These are phyloP conservation scores for Formica exsecta DNA, from an alignment of 1,140 invertebrate species.

Conservation along the genomic window DNA sequence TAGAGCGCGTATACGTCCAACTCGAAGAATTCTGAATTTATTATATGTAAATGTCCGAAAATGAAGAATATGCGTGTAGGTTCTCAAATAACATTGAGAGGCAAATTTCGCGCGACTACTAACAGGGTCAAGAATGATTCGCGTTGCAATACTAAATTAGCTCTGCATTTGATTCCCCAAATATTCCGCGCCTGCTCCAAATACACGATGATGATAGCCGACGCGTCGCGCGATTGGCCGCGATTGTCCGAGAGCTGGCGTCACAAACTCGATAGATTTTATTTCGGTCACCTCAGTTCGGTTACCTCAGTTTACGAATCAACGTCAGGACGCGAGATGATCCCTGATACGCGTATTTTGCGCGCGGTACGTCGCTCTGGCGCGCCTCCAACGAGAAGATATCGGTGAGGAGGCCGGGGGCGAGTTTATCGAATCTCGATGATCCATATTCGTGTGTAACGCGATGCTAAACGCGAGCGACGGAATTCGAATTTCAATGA, in stretches of 20 bases:
- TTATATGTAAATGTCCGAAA: not conserved
- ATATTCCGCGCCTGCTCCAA: not conserved
- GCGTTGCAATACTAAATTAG: constrained; percentile 23
- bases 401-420: constrained; percentile 65
- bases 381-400: constrained; percentile 77
- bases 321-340: constrained; percentile 76
- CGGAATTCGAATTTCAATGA: constrained; percentile 11
- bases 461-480: constrained; percentile 13
- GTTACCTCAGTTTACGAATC: constrained; percentile 65
- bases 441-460: constrained; percentile 79
- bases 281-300: constrained; percentile 80
- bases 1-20: not conserved
- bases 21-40: not conserved
- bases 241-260: constrained; percentile 56
- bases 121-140: constrained; percentile 34
- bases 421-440: constrained; percentile 80
- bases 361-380: constrained; percentile 81
- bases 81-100: not conserved
- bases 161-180: constrained; percentile 5
- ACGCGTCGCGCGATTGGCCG: not conserved
- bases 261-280: constrained; percentile 73
- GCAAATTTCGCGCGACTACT: not conserved
- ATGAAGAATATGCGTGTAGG: not conserved
- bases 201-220: not conserved
- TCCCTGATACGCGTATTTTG: constrained; percentile 79